Evolutionary conservation across 37 sponge, comb jelly and placozoan species (phyloP).

Genomic region (Aplysina aerophoba): DNA sequence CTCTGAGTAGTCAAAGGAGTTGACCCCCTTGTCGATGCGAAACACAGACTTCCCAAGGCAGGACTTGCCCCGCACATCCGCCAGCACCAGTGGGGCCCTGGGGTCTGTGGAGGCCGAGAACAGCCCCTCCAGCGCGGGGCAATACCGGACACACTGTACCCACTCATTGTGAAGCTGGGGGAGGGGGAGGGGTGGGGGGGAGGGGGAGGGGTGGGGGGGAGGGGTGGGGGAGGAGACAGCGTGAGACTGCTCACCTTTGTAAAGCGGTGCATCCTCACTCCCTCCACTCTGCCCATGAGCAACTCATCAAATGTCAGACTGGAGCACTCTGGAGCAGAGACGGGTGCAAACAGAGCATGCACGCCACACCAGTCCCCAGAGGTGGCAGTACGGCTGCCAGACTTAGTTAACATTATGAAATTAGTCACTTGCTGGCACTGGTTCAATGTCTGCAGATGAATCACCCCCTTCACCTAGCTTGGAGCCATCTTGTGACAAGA

Average conservation of each 20-base stretch:
- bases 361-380: too few relatives aligned
- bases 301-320: slow-evolving; percentile 49
- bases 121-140: slow-evolving; percentile 57
- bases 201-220: neutral
- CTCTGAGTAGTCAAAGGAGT: slow-evolving; percentile 85
- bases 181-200: neutral
- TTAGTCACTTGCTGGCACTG: neutral
- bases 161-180: slow-evolving; percentile 87
- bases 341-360: too few relatives aligned
- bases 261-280: slow-evolving; percentile 24
- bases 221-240: too few relatives aligned
- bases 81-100: slow-evolving; percentile 69
- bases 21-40: slow-evolving; percentile 83
- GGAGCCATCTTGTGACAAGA: slow-evolving; percentile 18
- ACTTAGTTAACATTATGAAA: too few relatives aligned
- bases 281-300: slow-evolving; percentile 33
- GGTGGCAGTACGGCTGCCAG: too few relatives aligned
- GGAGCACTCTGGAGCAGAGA: neutral
- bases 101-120: slow-evolving; percentile 83
- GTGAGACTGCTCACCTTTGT: slow-evolving; percentile 45
- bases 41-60: slow-evolving; percentile 55
- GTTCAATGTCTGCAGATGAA: neutral
- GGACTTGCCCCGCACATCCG: slow-evolving; percentile 48
- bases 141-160: slow-evolving; percentile 81
- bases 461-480: slow-evolving; percentile 41